These are phyloP conservation scores for Glandiceps talaboti DNA, from an alignment of 53 echinoderm and acorn worm genomes.

Conservation along the genomic window DNA sequence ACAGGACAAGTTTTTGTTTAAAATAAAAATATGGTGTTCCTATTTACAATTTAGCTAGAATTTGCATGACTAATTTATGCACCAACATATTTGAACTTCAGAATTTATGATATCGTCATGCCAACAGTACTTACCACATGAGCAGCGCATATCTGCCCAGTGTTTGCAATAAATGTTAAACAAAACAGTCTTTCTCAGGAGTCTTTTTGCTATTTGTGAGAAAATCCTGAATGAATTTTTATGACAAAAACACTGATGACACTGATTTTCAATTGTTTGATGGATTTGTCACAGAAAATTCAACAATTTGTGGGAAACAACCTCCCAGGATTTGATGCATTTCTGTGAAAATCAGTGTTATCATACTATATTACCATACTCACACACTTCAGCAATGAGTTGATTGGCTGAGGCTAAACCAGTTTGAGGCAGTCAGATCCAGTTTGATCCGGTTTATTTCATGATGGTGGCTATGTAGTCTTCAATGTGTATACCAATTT, in stretches of 20 bases:
- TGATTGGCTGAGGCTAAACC: not conserved
- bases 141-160: no score
- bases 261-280: not conserved
- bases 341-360: not conserved
- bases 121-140: no score
- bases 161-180: no score
- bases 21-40: no score
- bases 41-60: not conserved
- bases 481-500: constrained; percentile 34
- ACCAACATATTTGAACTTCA: not conserved
- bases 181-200: no score
- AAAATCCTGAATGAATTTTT: no score
- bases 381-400: not conserved
- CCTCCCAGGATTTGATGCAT: not conserved
- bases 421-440: not conserved
- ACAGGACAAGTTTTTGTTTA: no score
- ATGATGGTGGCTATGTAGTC: constrained; percentile 37
- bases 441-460: constrained; percentile 4
- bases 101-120: not conserved
- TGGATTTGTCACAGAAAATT: not conserved
- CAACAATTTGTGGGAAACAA: not conserved
- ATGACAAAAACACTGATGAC: not conserved
- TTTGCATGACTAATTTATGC: not conserved
- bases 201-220: no score
- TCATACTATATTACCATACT: not conserved